Evolutionary conservation across 2,888 invertebrate species (phyloP).

Genomic region (Uloborus plumipes): DNA sequence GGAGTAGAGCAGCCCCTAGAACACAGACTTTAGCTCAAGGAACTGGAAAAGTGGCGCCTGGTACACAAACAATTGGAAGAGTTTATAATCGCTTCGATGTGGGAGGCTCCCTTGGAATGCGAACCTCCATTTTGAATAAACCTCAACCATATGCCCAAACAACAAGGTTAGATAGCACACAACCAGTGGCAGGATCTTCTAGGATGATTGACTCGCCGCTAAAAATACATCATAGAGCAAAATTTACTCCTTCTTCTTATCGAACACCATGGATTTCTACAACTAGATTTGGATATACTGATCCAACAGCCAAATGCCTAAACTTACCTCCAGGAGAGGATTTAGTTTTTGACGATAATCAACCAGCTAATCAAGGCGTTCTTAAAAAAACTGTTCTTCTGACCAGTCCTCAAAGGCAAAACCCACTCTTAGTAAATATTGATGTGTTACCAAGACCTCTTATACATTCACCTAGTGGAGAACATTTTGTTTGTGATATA

Average conservation of each 20-base stretch:
- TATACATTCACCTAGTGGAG: slow-evolving; percentile 9
- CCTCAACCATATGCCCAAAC: neutral
- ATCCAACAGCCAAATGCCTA: slow-evolving; percentile 3
- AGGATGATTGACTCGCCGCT: neutral
- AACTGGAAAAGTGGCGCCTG: neutral
- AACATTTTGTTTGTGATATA: slow-evolving; percentile 25
- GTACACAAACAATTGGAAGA: neutral
- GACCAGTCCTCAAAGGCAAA: slow-evolving; percentile 9
- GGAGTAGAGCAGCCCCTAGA: neutral
- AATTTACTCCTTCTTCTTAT: neutral
- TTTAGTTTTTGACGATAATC: neutral
- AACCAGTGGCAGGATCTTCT: neutral
- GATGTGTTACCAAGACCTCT: slow-evolving; percentile 19
- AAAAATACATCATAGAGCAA: neutral
- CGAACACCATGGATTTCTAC: slow-evolving; percentile 2
- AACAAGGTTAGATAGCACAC: neutral
- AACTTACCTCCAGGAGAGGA: slow-evolving; percentile 10
- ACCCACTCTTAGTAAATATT: slow-evolving; percentile 16
- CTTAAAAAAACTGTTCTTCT: slow-evolving; percentile 8
- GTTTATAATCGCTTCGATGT: neutral
- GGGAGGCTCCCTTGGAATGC: neutral
- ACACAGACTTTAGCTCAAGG: neutral
- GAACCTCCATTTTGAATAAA: neutral
- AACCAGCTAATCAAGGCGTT: no score
- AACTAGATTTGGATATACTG: slow-evolving; percentile 2